Percentiles rank a stretch among this genome's conserved stretches.
Evolutionary conservation across 2,888 invertebrate species (phyloP).

Genomic region (Syritta pipiens): DNA sequence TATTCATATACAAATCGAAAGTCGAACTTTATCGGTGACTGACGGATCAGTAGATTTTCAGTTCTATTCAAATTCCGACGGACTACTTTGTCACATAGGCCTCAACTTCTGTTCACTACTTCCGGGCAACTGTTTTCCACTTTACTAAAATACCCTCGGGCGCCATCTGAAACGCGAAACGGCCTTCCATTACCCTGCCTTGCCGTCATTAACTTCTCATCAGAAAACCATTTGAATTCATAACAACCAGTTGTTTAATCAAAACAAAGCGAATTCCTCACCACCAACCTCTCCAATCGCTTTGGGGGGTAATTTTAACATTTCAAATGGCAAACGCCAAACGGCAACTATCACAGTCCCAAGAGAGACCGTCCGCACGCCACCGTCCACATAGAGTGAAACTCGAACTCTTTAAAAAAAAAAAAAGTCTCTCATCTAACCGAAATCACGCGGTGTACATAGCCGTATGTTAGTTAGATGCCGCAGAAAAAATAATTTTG

Average conservation of each 20-base stretch:
- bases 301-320: constrained; percentile 29
- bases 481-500: constrained; percentile 22
- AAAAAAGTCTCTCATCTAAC: constrained; percentile 6
- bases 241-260: constrained; percentile 20
- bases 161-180: no score
- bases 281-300: not conserved
- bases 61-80: no score
- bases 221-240: constrained; percentile 28
- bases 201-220: constrained; percentile 29
- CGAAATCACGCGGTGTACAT: not conserved
- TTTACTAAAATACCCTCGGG: no score
- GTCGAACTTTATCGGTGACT: no score
- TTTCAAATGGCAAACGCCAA: constrained; percentile 22
- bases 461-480: constrained; percentile 8
- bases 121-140: no score
- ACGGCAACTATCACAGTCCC: not conserved
- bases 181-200: no score
- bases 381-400: not conserved
- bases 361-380: not conserved
- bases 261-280: constrained; percentile 22
- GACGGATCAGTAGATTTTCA: no score
- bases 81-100: no score
- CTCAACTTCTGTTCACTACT: no score
- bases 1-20: no score
- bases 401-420: not conserved